A percentile compares a stretch with the other conserved stretches of the same genome.
phyloP scores from a whole-genome alignment of 2,888 invertebrate genomes.

The Unio pictorum region DNA sequence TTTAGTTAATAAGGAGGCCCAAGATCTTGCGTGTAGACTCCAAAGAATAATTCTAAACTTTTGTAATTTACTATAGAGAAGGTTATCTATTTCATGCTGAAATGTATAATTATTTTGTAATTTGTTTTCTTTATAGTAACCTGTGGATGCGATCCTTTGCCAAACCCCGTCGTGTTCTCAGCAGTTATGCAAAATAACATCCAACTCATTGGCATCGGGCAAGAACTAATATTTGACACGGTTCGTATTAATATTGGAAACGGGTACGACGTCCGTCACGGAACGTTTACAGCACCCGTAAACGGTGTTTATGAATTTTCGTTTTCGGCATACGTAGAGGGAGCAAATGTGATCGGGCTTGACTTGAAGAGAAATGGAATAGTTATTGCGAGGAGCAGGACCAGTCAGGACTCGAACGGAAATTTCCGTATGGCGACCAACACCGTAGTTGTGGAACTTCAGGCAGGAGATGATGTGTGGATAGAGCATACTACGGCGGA shows the following conservation, averaged over 20 bases:
- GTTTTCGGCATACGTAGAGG: slow-evolving; percentile 11
- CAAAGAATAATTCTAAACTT: too few species aligned
- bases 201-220: slow-evolving; percentile 18
- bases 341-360: slow-evolving; percentile 15
- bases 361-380: slow-evolving; percentile 9
- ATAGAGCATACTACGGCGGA: slow-evolving; percentile 25
- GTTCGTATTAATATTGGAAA: slow-evolving; percentile 14
- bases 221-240: slow-evolving; percentile 23
- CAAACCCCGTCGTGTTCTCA: slow-evolving; percentile 28
- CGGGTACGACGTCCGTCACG: slow-evolving; percentile 31
- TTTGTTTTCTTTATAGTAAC: slow-evolving; percentile 11
- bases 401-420: slow-evolving; percentile 11
- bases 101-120: too few species aligned
- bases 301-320: slow-evolving; percentile 32
- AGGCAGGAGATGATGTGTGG: slow-evolving; percentile 31
- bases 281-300: slow-evolving; percentile 29
- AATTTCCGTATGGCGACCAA: slow-evolving; percentile 36
- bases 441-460: slow-evolving; percentile 18
- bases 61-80: too few species aligned
- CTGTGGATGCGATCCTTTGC: slow-evolving; percentile 21
- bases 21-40: too few species aligned
- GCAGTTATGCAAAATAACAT: slow-evolving; percentile 15
- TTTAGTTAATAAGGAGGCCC: too few species aligned
- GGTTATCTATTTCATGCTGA: too few species aligned
- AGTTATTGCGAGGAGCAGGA: background rate